phyloP scores from a whole-genome alignment of 2,797 vertebrate genomes.

The Triplophysa yarkandensis region DNA sequence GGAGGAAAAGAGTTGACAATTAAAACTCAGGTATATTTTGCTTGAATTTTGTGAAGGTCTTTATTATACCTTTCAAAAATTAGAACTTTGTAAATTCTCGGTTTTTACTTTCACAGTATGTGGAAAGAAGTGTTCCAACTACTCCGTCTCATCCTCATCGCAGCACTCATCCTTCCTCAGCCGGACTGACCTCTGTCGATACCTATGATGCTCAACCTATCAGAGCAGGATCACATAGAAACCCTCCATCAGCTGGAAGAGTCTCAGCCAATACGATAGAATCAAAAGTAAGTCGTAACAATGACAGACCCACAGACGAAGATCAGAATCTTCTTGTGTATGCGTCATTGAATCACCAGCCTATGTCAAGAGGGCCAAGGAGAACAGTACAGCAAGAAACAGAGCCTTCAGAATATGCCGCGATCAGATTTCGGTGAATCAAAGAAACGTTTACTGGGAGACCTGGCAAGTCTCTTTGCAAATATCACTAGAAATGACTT shows the following conservation, averaged over 20 bases:
- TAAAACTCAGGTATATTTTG: conserved; percentile 23
- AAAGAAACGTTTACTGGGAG: neutral
- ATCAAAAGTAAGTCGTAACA: neutral
- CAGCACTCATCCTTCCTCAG: neutral
- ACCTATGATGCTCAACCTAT: neutral
- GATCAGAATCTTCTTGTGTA: conserved; percentile 7
- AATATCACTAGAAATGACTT: neutral
- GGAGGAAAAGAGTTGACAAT: neutral
- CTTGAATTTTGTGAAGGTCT: neutral
- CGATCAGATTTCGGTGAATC: conserved; percentile 20
- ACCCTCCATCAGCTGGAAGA: conserved; percentile 4
- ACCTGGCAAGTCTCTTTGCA: neutral
- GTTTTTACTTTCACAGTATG: conserved; percentile 12
- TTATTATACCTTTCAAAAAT: neutral
- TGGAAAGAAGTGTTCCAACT: neutral
- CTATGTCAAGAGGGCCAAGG: neutral
- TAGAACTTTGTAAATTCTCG: neutral
- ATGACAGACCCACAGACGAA: neutral
- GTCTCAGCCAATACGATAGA: neutral
- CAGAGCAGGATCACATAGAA: neutral
- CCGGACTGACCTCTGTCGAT: neutral
- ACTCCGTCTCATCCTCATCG: neutral
- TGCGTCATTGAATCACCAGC: conserved; percentile 33
- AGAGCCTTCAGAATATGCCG: conserved; percentile 35
- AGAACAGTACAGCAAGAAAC: conserved; percentile 19